Evolutionary conservation across 2,113 vertebrate genomes (phyloP), one percentile per base, ranked within the genome.

Genomic region (Plestiodon gilberti): DNA sequence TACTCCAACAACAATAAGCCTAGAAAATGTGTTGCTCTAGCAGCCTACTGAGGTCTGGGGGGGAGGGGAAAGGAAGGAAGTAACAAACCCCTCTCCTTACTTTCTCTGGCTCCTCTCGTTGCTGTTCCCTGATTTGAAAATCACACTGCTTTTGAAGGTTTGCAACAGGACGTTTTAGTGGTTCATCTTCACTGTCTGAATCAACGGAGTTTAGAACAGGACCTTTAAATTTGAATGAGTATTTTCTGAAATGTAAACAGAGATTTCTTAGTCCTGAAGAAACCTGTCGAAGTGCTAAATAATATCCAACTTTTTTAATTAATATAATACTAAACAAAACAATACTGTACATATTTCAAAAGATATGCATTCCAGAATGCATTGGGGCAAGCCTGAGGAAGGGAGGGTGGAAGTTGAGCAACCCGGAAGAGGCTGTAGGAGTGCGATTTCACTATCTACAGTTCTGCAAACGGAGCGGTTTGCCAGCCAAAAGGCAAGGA

Each of bases 161-260:
- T 89, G 93, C 95, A 22, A 94, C 89, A 33, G 89, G 96, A 65
- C 97, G 99, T 93, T 98, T 98, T 89, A 91, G 89, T 0, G 92
- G 93, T 88, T 99, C 99, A 64, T 99, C 99, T 25, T 99, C 99
- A 2, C 98, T 98, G 93, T 99, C 99, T 18, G 99, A 99, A 94
- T 99, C 99, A 84, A 97, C 48, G 9, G 70, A 96, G 74, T 95
- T 88, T 22, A 96, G 90, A 83, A 95, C 88, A 1, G 97, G 96
- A 86, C 93, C 96, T 89, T 96, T 97, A 1, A 94, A 95, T 93
- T 98, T 99, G 64, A 97, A 96, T 55, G 95, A 88, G 59, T 96
- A 97, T 92, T 97, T 98, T 93, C 98, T 98, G 93, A 35, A 89
- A 95, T 89, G 83, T 14, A 94, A 87, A 92, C 67, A 79, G 2